Evolutionary conservation across 2,888 invertebrate genomes (phyloP), one percentile per base, ranked within the genome.

Genomic region (Candidula unifasciata): DNA sequence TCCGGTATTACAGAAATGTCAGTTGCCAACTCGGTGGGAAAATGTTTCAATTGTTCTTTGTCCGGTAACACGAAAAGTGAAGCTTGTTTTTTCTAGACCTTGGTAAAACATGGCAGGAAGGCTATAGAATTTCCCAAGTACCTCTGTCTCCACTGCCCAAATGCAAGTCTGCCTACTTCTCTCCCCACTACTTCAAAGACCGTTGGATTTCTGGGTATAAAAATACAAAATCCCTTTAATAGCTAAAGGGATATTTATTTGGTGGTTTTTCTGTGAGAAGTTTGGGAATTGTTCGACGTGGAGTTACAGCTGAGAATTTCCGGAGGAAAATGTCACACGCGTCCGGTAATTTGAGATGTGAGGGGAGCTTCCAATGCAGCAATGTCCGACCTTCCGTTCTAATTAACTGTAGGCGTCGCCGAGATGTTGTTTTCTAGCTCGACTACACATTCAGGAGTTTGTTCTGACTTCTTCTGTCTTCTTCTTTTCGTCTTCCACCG

Each of bases 311-410:
- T 33, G 52, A 60, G 78, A 64, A 37, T 78, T 27, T 64, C 64
- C 27, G 10, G n/a, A 64, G 64, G 64, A 78, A 78, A 78, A 78
- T 64, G 64, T 64, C 78, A 78, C 78, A 78, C n/a, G 64, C 16
- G 73, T 24, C 24, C 27, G 27, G 52, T 44, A 52, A 73, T 3
- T 24, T 24, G 21, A 37, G 37, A 37, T 10, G n/a, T 33, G 33
- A 35, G 37, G 8, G 2, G 6, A 37, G 37, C 37, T 37, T 37
- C 37, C 18, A 0, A 24, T 27, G 16, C 27, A 37, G 35, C 16
- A 37, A 37, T 71, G 71, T 35, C 37, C 37, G 5, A 35, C 8
- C 37, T 37, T 37, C 37, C 24, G 3, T 18, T 37, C 37, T 71
- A 35, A 71, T 71, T 71, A 37, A 24, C 71, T 21, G 71, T 71